Evolutionary conservation across 2,797 vertebrate species (phyloP), one percentile per base, ranked within the genome.

Genomic region (Syngnathus acus): DNA sequence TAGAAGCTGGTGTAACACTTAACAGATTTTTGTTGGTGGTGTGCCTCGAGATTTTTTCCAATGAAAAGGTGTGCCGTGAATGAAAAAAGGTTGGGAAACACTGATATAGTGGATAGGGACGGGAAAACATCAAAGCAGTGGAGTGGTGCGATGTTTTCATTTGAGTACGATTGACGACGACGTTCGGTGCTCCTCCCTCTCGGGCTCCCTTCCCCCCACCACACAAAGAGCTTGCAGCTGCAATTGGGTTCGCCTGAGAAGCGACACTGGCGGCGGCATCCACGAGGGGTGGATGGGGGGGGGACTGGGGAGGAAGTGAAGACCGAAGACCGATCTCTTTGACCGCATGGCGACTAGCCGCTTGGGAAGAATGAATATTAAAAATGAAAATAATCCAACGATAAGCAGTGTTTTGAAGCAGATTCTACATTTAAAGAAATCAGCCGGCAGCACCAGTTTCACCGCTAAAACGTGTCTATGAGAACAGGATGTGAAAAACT

Each of bases 171-270:
- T 14, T 38, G 55, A 38, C 54, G 26, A 2, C 64, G 68, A 6
- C n/a, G 50, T 9, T 48, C 50, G n/a, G 19, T n/a, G n/a, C 48
- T 51, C 48, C 68, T 69, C 62, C 38, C 17, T 67, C 65, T 69
- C 63, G 48, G 48, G 19, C 48, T 57, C 75, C 77, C 76, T 71
- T 64, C 48, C 84, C 78, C 78, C 75, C 72, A 69, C 47, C 74
- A 74, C 76, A 83, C 77, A 81, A 82, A 82, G 77, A 74, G 68
- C 74, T 69, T 53, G 71, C 66, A 38, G 77, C 68, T 80, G 79
- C 76, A 72, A 77, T 72, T 37, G 74, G 74, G 74, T 77, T 75
- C 50, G 71, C 64, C 65, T 69, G 67, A 68, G 68, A 72, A 72
- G 63, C 9, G 48, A 51, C 48, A 9, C 48, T 51, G 48, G 48